A percentile compares a stretch with the other conserved stretches of the same genome.
These are phyloP conservation scores for Drosophila suzukii DNA, from an alignment of 1,140 invertebrate genomes.

Conservation along the genomic window DNA sequence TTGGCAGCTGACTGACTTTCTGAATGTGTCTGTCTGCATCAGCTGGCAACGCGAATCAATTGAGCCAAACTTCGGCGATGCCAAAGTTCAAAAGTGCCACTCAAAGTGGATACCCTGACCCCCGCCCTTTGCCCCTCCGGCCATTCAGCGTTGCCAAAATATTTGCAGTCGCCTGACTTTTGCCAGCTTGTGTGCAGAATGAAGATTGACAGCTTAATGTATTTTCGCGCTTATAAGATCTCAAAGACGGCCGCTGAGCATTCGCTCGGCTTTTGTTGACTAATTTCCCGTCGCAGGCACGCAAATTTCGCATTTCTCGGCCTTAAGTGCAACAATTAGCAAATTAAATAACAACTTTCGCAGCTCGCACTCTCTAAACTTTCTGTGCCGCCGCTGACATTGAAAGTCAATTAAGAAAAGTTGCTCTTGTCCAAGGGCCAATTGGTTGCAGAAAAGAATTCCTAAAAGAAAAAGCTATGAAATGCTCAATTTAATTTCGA, in stretches of 20 bases:
- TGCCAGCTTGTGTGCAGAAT: slow-evolving; percentile 38
- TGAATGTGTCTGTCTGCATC: slow-evolving; percentile 46
- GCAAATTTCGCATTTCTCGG: slow-evolving; percentile 57
- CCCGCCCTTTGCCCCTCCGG: slow-evolving; percentile 5
- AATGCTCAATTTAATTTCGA: background rate
- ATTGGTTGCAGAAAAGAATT: slow-evolving; percentile 23
- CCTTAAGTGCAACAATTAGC: slow-evolving; percentile 76
- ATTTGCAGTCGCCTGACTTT: slow-evolving; percentile 56
- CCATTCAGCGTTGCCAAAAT: slow-evolving; percentile 67
- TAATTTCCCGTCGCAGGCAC: slow-evolving; percentile 66
- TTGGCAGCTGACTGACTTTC: slow-evolving; percentile 46
- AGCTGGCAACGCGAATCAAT: slow-evolving; percentile 64
- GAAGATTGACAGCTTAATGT: slow-evolving; percentile 82
- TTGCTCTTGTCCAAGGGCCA: slow-evolving; percentile 23
- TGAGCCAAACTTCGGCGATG: slow-evolving; percentile 66
- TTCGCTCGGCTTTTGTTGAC: slow-evolving; percentile 45
- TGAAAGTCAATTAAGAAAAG: slow-evolving; percentile 69
- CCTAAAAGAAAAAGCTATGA: background rate
- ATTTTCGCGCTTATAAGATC: slow-evolving; percentile 62
- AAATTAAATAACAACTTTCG: slow-evolving; percentile 73
- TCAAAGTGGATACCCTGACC: slow-evolving; percentile 35
- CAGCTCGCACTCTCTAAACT: slow-evolving; percentile 12
- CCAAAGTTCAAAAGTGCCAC: slow-evolving; percentile 82
- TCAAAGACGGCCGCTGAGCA: slow-evolving; percentile 36
- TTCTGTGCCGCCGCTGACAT: slow-evolving; percentile 42